phyloP scores from a whole-genome alignment of 2,888 invertebrate species.

The Orthonychiurus folsomi region DNA sequence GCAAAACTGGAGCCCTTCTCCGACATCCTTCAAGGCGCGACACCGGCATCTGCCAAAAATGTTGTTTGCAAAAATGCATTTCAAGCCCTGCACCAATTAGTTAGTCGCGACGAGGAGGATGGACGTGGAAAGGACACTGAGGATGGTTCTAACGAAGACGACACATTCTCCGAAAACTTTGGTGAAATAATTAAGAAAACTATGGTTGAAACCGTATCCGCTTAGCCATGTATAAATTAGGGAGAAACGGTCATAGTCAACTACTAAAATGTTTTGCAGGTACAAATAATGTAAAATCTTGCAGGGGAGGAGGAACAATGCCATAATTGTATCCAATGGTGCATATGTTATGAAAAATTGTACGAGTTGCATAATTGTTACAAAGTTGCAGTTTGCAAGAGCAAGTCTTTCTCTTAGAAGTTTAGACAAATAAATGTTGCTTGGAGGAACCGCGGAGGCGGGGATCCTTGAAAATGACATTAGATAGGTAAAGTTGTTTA shows the following conservation, averaged over 20 bases:
- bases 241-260: neutral
- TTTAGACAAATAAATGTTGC: too few species aligned
- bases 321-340: neutral
- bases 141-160: constrained; percentile 11
- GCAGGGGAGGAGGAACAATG: neutral
- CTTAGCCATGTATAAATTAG: constrained; percentile 48
- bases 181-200: constrained; percentile 87
- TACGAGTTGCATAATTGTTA: too few species aligned
- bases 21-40: constrained; percentile 51
- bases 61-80: constrained; percentile 26
- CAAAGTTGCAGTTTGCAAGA: too few species aligned
- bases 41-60: constrained; percentile 19
- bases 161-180: constrained; percentile 57
- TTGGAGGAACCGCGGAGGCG: too few species aligned
- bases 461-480: too few species aligned
- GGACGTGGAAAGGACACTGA: constrained; percentile 3
- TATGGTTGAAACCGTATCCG: constrained; percentile 81
- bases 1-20: constrained; percentile 64
- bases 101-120: constrained; percentile 27
- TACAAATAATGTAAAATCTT: neutral
- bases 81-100: constrained; percentile 32
- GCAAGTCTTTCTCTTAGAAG: too few species aligned
- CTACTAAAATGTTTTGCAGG: neutral
- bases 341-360: neutral
- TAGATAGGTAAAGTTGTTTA: too few species aligned